phyloP scores from a whole-genome alignment of 2,797 vertebrate genomes.

The Hydrocynus forskahlii region DNA sequence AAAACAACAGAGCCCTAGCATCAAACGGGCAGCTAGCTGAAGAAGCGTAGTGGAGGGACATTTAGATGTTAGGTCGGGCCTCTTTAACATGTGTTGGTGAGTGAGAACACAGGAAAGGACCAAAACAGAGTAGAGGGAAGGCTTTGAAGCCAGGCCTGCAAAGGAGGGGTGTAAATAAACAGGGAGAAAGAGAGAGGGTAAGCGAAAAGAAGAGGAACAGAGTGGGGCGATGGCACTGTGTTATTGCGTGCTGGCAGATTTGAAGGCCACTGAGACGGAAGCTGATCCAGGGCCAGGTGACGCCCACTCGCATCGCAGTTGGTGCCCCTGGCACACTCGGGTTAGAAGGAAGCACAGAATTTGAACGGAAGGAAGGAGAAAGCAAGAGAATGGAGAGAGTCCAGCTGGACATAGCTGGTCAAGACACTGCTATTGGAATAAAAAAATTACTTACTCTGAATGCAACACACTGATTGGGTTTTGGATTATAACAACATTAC shows the following conservation, averaged over 20 bases:
- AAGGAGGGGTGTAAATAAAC: constrained; percentile 28
- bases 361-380: constrained; percentile 51
- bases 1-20: constrained; percentile 21
- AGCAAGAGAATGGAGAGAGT: constrained; percentile 53
- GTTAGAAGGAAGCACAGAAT: constrained; percentile 56
- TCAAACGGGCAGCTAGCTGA: constrained; percentile 50
- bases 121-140: constrained; percentile 48
- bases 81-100: constrained; percentile 64
- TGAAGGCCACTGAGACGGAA: constrained; percentile 32
- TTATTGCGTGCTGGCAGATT: constrained; percentile 24
- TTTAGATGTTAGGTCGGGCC: constrained; percentile 55
- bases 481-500: neutral
- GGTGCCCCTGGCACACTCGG: constrained; percentile 45
- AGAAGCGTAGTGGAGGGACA: constrained; percentile 53
- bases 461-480: neutral
- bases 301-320: constrained; percentile 44
- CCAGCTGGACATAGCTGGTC: constrained; percentile 40
- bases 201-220: neutral
- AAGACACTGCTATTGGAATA: constrained; percentile 28
- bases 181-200: constrained; percentile 19
- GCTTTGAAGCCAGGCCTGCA: constrained; percentile 64
- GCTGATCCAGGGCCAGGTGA: constrained; percentile 47
- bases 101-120: constrained; percentile 52
- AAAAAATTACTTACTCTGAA: neutral
- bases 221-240: neutral